Base-by-base conservation (phyloP, 2,888 invertebrate species). In the Cerastis leucographa region DNA sequence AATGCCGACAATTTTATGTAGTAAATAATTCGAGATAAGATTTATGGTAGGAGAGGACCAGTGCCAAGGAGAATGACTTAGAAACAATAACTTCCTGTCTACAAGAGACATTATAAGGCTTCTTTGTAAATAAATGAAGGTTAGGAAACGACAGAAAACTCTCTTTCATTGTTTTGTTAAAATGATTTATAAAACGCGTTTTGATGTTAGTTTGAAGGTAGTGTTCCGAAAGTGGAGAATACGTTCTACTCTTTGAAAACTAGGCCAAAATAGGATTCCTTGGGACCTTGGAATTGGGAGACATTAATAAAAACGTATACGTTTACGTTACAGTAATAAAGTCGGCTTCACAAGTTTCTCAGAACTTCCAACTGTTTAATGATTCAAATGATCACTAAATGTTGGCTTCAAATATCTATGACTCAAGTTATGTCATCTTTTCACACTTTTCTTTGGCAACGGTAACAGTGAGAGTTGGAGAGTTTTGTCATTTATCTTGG, bases 21-120 rank as follows among this genome's bases (percentile, higher is more conserved):
- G 70, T 72, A 74, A 85, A 88, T 89, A 83, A 86, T 88, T 83
- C 61, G 74, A 71, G 70, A 76, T 83, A 76, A 87, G 82, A 89
- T 90, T 84, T 85, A 88, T 79, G 71, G 44, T 51, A 44, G 68
- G 42, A 72, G 59, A 69, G 44, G 59, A 71, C 65, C 73, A 71
- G 84, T 91, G 90, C 91, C 91, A 90, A 90, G 85, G 76, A 81
- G 71, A 70, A 86, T 89, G 69, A 87, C 83, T 88, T 80, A 88
- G 75, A 77, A 74, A 79, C 85, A 78, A 85, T 72, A 78, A 73
- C 73, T 80, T 87, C 86, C 82, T 80, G 73, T 88, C 46, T 85
- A 19, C 68, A 29, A 42, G 19, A 35, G 22, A 54, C 2, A 67
- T 62, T 29, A 66, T 6, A 74, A 74, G 49, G 61, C 22, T 44